Percentiles rank a stretch among this genome's conserved stretches.
Conservation (phyloP, 2,113 vertebrate species). For the Carassius auratus region DNA sequence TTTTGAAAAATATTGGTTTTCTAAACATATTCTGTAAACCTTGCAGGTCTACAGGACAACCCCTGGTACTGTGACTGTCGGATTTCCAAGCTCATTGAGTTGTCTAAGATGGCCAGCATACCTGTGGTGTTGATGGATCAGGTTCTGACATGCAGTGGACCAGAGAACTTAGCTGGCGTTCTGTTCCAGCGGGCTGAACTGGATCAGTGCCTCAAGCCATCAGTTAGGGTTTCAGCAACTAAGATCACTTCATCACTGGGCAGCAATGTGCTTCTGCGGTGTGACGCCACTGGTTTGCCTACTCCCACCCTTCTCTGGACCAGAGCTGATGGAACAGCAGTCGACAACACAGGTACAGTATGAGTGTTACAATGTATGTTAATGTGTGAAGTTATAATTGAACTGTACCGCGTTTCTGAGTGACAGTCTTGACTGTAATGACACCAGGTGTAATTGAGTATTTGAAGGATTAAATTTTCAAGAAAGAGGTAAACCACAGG, state of each 20-base stretch:
- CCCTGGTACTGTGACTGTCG: constrained; percentile 95
- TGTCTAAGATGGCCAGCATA: constrained; percentile 83
- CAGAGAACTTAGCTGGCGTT: constrained; percentile 85
- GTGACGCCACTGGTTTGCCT: constrained; percentile 88
- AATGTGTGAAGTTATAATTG: neutral
- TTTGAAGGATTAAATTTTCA: neutral
- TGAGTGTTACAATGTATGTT: neutral
- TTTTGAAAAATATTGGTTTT: neutral
- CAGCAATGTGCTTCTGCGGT: constrained; percentile 92
- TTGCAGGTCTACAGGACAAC: constrained; percentile 93
- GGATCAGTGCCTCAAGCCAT: constrained; percentile 89
- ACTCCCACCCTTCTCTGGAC: constrained; percentile 88
- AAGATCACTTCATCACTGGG: constrained; percentile 89
- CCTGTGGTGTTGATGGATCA: constrained; percentile 85
- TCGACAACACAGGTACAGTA: constrained; percentile 87
- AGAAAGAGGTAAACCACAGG: no score
- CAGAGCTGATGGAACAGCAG: constrained; percentile 74
- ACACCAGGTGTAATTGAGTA: neutral
- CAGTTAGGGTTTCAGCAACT: constrained; percentile 92
- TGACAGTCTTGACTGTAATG: neutral
- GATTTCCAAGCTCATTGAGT: constrained; percentile 90
- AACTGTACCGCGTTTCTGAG: neutral
- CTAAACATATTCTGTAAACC: neutral
- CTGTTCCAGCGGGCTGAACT: constrained; percentile 88
- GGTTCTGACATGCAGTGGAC: constrained; percentile 83